phyloP scores from a whole-genome alignment of 2,113 vertebrate genomes.

The Xerus inauris region DNA sequence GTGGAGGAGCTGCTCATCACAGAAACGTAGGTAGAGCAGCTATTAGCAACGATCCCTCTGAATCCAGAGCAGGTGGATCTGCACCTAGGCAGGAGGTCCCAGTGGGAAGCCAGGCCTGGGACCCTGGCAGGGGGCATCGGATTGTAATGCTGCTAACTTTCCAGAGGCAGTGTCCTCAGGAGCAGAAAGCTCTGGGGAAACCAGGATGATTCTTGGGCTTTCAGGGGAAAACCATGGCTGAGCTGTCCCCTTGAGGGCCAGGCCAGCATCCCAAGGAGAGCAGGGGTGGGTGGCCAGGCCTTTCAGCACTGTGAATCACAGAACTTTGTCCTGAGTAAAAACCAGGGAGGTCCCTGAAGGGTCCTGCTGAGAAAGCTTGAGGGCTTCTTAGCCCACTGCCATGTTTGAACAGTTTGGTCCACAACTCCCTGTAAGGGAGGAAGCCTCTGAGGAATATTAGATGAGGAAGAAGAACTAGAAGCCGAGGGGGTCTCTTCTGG shows the following conservation, averaged over 20 bases:
- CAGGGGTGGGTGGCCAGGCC: neutral
- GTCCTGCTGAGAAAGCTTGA: neutral
- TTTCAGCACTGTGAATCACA: neutral
- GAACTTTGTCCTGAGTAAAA: neutral
- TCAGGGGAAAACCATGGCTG: slow-evolving; percentile 1
- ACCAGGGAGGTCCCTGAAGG: neutral
- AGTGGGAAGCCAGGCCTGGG: neutral
- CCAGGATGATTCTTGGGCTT: slow-evolving; percentile 49
- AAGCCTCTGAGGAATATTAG: neutral
- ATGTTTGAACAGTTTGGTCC: neutral
- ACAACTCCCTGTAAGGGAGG: neutral
- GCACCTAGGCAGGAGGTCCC: fast-evolving
- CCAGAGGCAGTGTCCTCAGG: neutral
- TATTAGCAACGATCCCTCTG: fast-evolving
- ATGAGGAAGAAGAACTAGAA: too few relatives aligned
- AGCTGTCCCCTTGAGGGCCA: neutral
- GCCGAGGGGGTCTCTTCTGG: neutral
- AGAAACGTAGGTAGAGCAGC: too few relatives aligned
- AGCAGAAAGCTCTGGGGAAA: slow-evolving; percentile 61
- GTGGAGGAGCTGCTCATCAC: neutral
- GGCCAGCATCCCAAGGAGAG: neutral
- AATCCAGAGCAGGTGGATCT: neutral
- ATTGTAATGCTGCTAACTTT: neutral
- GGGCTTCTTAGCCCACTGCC: neutral
- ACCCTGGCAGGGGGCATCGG: fast-evolving